These are phyloP conservation scores for Notamacropus eugenii DNA, from an alignment of 2,797 vertebrate genomes.

Conservation along the genomic window DNA sequence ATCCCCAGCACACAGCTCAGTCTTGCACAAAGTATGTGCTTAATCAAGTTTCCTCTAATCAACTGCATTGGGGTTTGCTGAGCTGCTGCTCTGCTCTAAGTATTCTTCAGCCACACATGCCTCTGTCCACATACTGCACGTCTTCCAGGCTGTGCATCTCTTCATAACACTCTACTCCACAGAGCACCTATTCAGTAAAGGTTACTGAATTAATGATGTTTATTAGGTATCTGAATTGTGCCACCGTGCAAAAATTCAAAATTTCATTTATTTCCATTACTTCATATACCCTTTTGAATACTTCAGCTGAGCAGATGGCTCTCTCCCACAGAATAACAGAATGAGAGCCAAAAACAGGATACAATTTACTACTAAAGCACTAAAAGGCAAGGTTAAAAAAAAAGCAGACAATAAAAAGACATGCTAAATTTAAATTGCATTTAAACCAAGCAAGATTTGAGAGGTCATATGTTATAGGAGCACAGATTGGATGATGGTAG, in stretches of 20 bases:
- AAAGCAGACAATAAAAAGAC: neutral
- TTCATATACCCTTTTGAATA: neutral
- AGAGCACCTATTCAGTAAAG: neutral
- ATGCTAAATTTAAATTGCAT: neutral
- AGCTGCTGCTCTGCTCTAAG: neutral
- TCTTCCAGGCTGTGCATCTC: neutral
- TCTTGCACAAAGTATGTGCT: no score
- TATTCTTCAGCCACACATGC: neutral
- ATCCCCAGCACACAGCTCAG: no score
- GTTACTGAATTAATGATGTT: neutral
- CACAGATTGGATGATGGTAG: neutral
- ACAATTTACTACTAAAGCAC: neutral
- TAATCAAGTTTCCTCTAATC: no score
- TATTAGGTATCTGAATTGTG: neutral
- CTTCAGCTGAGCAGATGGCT: neutral
- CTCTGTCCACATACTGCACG: neutral
- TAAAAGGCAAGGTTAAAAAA: neutral
- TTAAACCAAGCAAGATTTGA: neutral
- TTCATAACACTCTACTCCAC: neutral
- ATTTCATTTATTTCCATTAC: neutral
- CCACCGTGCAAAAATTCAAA: neutral
- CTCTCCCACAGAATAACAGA: neutral
- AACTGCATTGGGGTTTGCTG: neutral
- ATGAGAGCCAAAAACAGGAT: neutral
- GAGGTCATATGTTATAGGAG: neutral